Conservation (phyloP, 2,888 invertebrate species). For the Trilocha varians region DNA sequence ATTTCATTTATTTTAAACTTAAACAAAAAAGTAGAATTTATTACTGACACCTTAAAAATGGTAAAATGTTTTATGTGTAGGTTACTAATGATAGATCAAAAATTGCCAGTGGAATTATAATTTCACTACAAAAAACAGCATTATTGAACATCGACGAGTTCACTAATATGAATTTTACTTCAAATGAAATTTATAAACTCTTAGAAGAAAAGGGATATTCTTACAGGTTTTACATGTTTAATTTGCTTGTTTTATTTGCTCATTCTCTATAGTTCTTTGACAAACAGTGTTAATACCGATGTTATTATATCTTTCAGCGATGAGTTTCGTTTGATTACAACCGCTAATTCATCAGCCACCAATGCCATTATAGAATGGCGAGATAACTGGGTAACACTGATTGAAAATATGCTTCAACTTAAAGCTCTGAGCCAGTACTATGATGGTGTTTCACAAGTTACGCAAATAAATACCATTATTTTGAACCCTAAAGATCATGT, state of each 20-base stretch:
- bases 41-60: too few species aligned
- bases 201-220: constrained; percentile 25
- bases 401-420: constrained; percentile 88
- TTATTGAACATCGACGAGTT: too few species aligned
- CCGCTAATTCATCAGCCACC: constrained; percentile 23
- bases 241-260: background rate
- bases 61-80: too few species aligned
- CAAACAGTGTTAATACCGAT: too few species aligned
- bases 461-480: constrained; percentile 31
- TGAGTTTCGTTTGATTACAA: constrained; percentile 32
- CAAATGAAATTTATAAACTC: constrained; percentile 32
- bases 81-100: too few species aligned
- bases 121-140: too few species aligned
- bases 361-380: constrained; percentile 72
- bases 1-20: too few species aligned
- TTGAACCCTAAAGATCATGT: constrained; percentile 29
- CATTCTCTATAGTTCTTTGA: too few species aligned
- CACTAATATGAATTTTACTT: too few species aligned
- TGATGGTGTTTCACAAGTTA: constrained; percentile 76
- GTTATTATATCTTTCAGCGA: constrained; percentile 22
- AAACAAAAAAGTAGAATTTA: too few species aligned
- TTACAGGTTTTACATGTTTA: constrained; percentile 25
- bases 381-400: constrained; percentile 84
- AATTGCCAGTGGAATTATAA: too few species aligned
- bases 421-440: constrained; percentile 75